These are phyloP conservation scores for Cephus runcator DNA, from an alignment of 2,888 invertebrate species.

Conservation along the genomic window DNA sequence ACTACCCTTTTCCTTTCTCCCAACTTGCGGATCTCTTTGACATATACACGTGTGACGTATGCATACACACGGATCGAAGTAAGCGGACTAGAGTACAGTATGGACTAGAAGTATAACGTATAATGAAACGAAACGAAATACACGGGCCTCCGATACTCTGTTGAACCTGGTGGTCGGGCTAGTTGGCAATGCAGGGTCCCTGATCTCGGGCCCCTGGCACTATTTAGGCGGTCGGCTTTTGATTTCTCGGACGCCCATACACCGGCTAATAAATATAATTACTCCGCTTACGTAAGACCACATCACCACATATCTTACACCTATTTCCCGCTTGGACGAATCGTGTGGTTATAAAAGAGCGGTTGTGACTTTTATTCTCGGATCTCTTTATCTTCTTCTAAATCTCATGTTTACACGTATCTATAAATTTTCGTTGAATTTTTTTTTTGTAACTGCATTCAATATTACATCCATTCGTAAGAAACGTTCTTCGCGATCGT, in stretches of 20 bases:
- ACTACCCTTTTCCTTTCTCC: not conserved
- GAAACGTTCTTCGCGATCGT: not conserved
- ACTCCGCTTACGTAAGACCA: slow-evolving; percentile 27
- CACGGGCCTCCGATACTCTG: not conserved
- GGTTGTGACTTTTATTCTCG: slow-evolving; percentile 17
- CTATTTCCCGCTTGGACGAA: slow-evolving; percentile 6
- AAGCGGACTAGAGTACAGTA: not conserved
- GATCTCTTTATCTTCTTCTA: no score
- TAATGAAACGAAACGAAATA: not conserved
- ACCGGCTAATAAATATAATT: slow-evolving; percentile 40
- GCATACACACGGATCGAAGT: not conserved
- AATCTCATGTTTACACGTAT: no score
- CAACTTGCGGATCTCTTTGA: not conserved
- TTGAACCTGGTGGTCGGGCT: not conserved
- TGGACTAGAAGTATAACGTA: not conserved
- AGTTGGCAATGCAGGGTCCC: not conserved
- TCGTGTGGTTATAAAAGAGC: slow-evolving; percentile 13
- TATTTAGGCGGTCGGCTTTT: slow-evolving; percentile 17
- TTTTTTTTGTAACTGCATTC: no score
- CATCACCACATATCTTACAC: slow-evolving; percentile 29
- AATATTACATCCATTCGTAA: no score
- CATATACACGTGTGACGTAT: not conserved
- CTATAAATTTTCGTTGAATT: no score
- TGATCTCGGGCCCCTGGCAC: slow-evolving; percentile 10
- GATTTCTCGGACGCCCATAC: slow-evolving; percentile 24